Conservation (phyloP, 2,797 vertebrate genomes). For the Pseudomugil tenellus region DNA sequence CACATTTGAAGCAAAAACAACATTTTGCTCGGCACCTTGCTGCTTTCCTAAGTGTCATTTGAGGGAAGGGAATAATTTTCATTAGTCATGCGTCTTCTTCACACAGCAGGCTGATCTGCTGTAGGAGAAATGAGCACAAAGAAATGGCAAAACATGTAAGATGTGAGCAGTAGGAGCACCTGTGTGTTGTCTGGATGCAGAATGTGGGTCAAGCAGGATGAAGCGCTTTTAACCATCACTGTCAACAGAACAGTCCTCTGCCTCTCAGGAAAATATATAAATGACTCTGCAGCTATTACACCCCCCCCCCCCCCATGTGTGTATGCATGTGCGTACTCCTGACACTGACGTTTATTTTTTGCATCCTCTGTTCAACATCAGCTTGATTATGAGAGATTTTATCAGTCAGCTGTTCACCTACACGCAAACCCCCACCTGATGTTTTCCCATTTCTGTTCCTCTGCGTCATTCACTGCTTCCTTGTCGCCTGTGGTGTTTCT, state of each 20-base stretch:
- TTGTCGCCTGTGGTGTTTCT: slow-evolving; percentile 34
- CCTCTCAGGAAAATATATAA: slow-evolving; percentile 13
- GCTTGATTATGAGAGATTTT: slow-evolving; percentile 13
- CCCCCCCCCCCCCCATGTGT: neutral
- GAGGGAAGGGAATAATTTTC: slow-evolving; percentile 16
- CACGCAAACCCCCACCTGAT: neutral
- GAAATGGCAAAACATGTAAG: neutral
- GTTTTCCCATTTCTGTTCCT: neutral
- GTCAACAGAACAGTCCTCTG: slow-evolving; percentile 24
- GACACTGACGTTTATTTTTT: slow-evolving; percentile 24
- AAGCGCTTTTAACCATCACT: slow-evolving; percentile 13
- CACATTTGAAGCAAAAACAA: slow-evolving; percentile 27
- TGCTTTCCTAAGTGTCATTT: slow-evolving; percentile 20
- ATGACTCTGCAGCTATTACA: slow-evolving; percentile 22
- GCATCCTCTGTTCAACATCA: slow-evolving; percentile 11
- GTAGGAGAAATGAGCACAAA: slow-evolving; percentile 18
- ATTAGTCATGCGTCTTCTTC: slow-evolving; percentile 34
- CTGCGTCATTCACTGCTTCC: slow-evolving; percentile 25
- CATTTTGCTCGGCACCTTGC: slow-evolving; percentile 7
- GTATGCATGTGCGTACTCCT: neutral
- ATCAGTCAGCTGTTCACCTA: slow-evolving; percentile 39
- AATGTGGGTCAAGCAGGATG: slow-evolving; percentile 64
- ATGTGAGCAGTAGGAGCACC: slow-evolving; percentile 39
- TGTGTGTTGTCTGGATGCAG: slow-evolving; percentile 36
- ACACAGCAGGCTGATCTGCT: slow-evolving; percentile 16